phyloP scores from a whole-genome alignment of 2,797 vertebrate species.

The Hapalemur alaotrensis region DNA sequence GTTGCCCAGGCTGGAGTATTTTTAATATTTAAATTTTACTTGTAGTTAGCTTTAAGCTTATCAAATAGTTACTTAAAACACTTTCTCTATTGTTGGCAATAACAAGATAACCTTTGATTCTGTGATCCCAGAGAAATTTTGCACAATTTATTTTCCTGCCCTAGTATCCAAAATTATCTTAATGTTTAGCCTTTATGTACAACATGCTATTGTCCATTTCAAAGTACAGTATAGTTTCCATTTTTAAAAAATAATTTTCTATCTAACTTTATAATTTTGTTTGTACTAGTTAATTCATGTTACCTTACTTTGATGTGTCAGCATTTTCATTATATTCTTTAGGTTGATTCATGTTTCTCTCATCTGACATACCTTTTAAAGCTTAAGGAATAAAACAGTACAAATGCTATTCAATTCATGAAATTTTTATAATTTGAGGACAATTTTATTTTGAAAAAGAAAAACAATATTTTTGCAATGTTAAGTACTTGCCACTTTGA shows the following conservation, averaged over 20 bases:
- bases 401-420: not conserved
- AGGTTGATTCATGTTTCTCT: not conserved
- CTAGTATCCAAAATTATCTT: not conserved
- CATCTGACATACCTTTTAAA: not conserved
- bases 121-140: not conserved
- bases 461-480: not conserved
- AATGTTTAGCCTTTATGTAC: not conserved
- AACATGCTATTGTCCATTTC: not conserved
- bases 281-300: not conserved
- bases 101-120: not conserved
- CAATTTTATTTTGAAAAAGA: not conserved
- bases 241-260: not conserved
- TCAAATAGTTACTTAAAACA: not conserved
- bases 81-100: not conserved
- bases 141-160: not conserved
- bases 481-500: conserved; percentile 12
- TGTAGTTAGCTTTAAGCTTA: not conserved
- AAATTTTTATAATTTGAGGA: not conserved
- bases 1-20: not conserved
- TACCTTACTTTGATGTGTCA: not conserved
- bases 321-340: not conserved
- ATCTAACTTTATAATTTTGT: not conserved
- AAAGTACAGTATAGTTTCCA: not conserved
- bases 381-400: not conserved
- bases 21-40: conserved; percentile 7